Conservation (phyloP, 2,888 invertebrate genomes). For the Campopleginae sp. region DNA sequence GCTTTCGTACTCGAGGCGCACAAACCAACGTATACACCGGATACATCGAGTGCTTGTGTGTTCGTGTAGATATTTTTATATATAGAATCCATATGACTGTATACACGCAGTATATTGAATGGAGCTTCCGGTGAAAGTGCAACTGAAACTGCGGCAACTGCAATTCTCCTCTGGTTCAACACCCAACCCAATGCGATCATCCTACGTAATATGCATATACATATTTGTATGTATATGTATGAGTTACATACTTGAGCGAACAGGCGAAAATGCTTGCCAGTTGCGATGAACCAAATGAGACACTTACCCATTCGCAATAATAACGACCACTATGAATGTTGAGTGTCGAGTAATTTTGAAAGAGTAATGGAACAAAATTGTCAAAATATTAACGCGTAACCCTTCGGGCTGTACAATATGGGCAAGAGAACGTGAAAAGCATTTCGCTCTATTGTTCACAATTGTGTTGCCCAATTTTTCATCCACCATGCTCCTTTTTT, state of each 20-base stretch:
- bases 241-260: conserved; percentile 23
- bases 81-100: not conserved
- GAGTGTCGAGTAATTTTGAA: conserved; percentile 53
- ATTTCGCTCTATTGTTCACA: conserved; percentile 23
- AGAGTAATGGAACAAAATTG: conserved; percentile 52
- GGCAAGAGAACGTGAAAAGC: conserved; percentile 13
- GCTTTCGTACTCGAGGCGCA: conserved; percentile 33
- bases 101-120: conserved; percentile 15
- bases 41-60: not conserved
- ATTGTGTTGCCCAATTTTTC: conserved; percentile 1
- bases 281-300: conserved; percentile 56
- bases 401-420: not conserved
- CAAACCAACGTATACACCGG: not conserved
- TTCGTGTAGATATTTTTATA: not conserved
- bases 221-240: not conserved
- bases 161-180: conserved; percentile 20
- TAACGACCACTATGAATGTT: conserved; percentile 59
- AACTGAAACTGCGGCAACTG: conserved; percentile 44
- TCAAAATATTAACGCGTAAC: conserved; percentile 21
- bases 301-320: conserved; percentile 49
- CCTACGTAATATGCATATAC: not conserved
- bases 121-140: conserved; percentile 38
- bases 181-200: conserved; percentile 4
- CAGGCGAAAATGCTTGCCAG: conserved; percentile 28
- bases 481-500: not conserved